These are phyloP conservation scores for Acestrorhynchus altus DNA, from an alignment of 2,797 vertebrate species.

Conservation along the genomic window DNA sequence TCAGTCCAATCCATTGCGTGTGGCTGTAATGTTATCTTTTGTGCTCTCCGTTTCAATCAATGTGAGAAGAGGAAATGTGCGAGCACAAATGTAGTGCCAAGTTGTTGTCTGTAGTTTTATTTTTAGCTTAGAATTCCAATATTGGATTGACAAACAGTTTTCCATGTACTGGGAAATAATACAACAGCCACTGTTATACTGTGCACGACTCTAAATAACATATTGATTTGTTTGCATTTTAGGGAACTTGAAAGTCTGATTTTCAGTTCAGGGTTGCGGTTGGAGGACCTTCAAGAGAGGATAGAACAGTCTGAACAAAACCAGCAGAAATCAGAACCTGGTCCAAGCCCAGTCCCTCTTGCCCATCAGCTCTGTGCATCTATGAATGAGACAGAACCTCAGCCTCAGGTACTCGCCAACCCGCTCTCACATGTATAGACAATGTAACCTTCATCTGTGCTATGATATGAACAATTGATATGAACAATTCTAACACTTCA, in stretches of 20 bases:
- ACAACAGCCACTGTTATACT: not conserved
- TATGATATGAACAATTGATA: not conserved
- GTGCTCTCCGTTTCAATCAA: not conserved
- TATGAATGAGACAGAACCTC: conserved; percentile 48
- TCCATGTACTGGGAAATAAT: not conserved
- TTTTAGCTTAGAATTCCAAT: not conserved
- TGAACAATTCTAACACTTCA: conserved; percentile 23
- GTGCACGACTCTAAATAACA: not conserved
- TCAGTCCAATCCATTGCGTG: too few relatives aligned
- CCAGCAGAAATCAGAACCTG: conserved; percentile 32
- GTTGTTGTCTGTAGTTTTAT: not conserved
- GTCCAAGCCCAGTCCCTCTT: conserved; percentile 28
- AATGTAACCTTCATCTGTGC: not conserved
- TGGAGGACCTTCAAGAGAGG: conserved; percentile 86
- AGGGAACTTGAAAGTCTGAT: conserved; percentile 88
- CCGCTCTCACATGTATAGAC: not conserved
- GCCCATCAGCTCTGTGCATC: conserved; percentile 9
- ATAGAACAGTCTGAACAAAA: conserved; percentile 62
- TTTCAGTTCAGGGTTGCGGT: conserved; percentile 79
- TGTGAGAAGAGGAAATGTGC: not conserved
- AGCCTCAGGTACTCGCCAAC: conserved; percentile 64
- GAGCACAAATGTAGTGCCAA: not conserved
- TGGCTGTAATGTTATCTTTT: too few relatives aligned
- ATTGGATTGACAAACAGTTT: not conserved
- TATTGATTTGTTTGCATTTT: conserved; percentile 34